phyloP scores from a whole-genome alignment of 1,140 invertebrate species.

The Globodera rostochiensis region DNA sequence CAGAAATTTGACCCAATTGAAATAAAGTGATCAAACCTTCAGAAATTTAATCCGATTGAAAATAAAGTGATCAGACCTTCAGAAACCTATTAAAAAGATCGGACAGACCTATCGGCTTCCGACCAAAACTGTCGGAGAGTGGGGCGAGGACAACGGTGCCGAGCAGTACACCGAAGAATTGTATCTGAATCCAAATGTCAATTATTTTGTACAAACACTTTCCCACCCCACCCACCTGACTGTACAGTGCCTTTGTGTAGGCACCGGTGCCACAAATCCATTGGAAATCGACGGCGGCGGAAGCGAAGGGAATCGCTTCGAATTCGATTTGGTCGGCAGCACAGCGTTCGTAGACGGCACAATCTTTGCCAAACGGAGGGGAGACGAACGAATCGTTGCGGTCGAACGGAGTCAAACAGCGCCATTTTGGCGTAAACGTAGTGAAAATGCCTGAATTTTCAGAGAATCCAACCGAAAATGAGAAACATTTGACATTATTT shows the following conservation, averaged over 20 bases:
- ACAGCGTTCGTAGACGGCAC: slow-evolving; percentile 15
- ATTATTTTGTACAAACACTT: background rate
- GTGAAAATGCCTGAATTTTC: slow-evolving; percentile 23
- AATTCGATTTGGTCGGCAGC: slow-evolving; percentile 21
- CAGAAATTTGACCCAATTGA: background rate
- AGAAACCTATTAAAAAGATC: background rate
- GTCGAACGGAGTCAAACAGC: background rate
- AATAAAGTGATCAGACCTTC: background rate
- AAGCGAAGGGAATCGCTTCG: slow-evolving; percentile 27
- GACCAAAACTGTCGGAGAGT: slow-evolving; percentile 24
- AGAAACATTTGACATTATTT: too few species aligned
- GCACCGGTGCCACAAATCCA: slow-evolving; percentile 31
- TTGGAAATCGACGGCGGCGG: slow-evolving; percentile 30
- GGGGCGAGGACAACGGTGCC: slow-evolving; percentile 28
- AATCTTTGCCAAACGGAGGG: slow-evolving; percentile 10
- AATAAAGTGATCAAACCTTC: background rate
- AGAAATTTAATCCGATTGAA: background rate
- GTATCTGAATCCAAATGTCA: background rate
- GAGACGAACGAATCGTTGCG: background rate
- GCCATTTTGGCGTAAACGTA: slow-evolving; percentile 28
- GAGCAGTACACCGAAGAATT: slow-evolving; percentile 35
- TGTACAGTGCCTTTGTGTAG: slow-evolving; percentile 16
- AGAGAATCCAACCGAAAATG: background rate
- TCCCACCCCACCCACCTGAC: slow-evolving; percentile 6
- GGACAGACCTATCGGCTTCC: slow-evolving; percentile 22